Conservation (phyloP, 2,888 invertebrate species). For the Eretmocerus hayati region DNA sequence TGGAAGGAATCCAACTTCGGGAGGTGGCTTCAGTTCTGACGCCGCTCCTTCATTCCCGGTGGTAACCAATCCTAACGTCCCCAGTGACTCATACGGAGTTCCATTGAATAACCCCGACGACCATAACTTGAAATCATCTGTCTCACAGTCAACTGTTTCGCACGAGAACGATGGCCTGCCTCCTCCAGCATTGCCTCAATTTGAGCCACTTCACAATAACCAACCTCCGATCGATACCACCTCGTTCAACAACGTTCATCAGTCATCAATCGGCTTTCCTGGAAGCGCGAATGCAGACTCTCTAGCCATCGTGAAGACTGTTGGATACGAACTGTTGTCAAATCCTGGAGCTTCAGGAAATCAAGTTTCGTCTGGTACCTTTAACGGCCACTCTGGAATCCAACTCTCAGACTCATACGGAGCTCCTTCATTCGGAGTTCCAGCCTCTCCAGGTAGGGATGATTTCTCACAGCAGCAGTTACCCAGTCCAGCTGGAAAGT, state of each 20-base stretch:
- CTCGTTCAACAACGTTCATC: slow-evolving; percentile 21
- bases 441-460: slow-evolving; percentile 23
- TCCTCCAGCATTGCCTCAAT: slow-evolving; percentile 39
- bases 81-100: slow-evolving; percentile 52
- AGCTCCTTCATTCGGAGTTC: slow-evolving; percentile 21
- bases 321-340: slow-evolving; percentile 31
- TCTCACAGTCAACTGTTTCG: slow-evolving; percentile 30
- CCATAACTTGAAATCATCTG: slow-evolving; percentile 37
- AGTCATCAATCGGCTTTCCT: slow-evolving; percentile 19
- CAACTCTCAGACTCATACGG: slow-evolving; percentile 20
- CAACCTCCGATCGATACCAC: slow-evolving; percentile 29
- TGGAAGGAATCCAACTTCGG: slow-evolving; percentile 2
- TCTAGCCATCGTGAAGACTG: slow-evolving; percentile 27
- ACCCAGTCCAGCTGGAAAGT: slow-evolving; percentile 15
- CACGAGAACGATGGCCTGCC: slow-evolving; percentile 37
- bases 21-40: background rate
- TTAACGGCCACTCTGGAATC: slow-evolving; percentile 19
- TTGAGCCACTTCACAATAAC: slow-evolving; percentile 38
- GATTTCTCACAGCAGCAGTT: slow-evolving; percentile 21
- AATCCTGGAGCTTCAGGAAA: slow-evolving; percentile 22
- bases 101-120: slow-evolving; percentile 44
- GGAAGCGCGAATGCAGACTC: slow-evolving; percentile 25
- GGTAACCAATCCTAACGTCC: slow-evolving; percentile 31
- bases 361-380: slow-evolving; percentile 21
- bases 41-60: background rate